Base-by-base conservation (phyloP, 2,888 invertebrate species). In the Sepiola atlantica region DNA sequence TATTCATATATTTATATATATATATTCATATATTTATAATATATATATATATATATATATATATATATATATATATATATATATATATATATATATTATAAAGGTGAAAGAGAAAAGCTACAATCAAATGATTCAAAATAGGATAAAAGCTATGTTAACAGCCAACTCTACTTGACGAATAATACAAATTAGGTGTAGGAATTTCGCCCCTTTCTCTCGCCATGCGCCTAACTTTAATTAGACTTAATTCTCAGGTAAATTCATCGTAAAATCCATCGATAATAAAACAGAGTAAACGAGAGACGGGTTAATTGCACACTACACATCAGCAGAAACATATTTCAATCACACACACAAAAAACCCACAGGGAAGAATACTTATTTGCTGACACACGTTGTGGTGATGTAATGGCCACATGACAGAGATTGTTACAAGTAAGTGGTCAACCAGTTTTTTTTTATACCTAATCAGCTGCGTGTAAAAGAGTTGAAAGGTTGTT, bases 321-420 rank as follows among this genome's bases (percentile, higher is more conserved):
- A 77, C 21, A 77, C n/a, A 77, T 28, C n/a, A 77, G 77, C 28
- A 77, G 14, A 12, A 77, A 77, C 10, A 77, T 77, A 28, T 77
- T 77, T 77, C 77, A n/a, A 77, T 0, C 45, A 45, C 45, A 45
- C 45, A 45, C 8, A 45, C 45, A n/a, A n/a, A 77, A 8, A 77
- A 10, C 77, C 1, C 28, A 61, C 24, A 77, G 77, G 1, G 77
- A n/a, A n/a, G 77, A 28, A 28, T 77, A n/a, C 77, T n/a, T 77
- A n/a, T 16, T 77, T n/a, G 77, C 77, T 77, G 77, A 77, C 77
- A n/a, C 77, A 77, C 77, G n/a, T n/a, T 77, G 77, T 77, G 77
- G 28, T 77, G 77, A 28, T 77, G 77, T 77, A 14, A 77, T 12
- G 14, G 77, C 14, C 45, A 2, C 28, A 77, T 12, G n/a, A 28